Evolutionary conservation across 2,797 vertebrate species (phyloP), one percentile per base, ranked within the genome.

Genomic region (Miichthys miiuy): DNA sequence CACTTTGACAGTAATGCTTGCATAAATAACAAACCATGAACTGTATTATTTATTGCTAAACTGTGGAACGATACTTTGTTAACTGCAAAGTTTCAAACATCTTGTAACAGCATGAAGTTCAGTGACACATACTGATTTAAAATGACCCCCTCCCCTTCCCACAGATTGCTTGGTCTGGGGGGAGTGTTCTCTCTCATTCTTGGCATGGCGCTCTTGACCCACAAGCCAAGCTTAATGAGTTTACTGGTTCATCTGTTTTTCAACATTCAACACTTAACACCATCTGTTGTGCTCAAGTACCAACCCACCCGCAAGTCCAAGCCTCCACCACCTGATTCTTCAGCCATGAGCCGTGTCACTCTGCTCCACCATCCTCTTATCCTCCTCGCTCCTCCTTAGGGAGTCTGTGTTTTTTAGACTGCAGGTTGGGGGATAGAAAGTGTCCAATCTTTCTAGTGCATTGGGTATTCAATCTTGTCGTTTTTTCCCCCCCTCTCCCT

Each of bases 171-270:
- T 73, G 68, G 41, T 73, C 66, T 72, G 20, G 27, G 51, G 47
- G 69, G 42, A 57, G 21, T 16, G 27, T 63, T 87, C 67, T 51
- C 56, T 83, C 58, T 51, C 48, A 18, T 75, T 86, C 83, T 83
- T 89, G 87, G 88, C 87, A 68, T 54, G 58, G 25, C 0, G 27
- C 73, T 80, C 21, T 72, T 91, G 88, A 92, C 86, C 87, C 86
- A 80, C 55, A 54, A 85, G 87, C 84, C 81, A 87, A 63, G 60
- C 87, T 90, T 91, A 87, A 90, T 91, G 88, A 89, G 87, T 87
- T 82, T 86, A 89, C 65, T 65, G 84, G 72, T 91, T 91, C 77
- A 83, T 88, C 87, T 87, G 84, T 88, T 92, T 90, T 82, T 81
- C 81, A 86, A 79, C 82, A 87, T 73, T 83, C 70, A 79, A 86